phyloP scores from a whole-genome alignment of 2,888 invertebrate genomes.

The Nomada ruficornis region DNA sequence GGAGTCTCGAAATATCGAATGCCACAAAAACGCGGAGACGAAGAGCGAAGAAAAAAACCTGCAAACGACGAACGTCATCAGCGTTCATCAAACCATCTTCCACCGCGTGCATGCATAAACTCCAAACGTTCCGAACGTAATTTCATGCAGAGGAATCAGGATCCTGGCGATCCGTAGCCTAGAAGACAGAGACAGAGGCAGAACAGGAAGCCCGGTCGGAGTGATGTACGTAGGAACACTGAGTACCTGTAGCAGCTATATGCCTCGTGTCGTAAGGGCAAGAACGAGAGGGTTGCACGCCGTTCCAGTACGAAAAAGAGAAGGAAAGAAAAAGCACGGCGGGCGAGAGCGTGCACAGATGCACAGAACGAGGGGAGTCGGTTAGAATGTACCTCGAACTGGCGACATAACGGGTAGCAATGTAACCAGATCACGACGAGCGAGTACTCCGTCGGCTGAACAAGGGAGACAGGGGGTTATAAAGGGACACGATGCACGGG shows the following conservation, averaged over 20 bases:
- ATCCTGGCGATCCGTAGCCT: constrained; percentile 39
- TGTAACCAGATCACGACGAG: constrained; percentile 79
- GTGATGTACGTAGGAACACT: constrained; percentile 60
- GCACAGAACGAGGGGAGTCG: constrained; percentile 52
- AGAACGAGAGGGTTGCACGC: constrained; percentile 42
- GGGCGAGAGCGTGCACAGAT: constrained; percentile 35
- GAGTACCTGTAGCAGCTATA: constrained; percentile 52
- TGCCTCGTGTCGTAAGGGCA: constrained; percentile 38
- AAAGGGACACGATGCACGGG: constrained; percentile 41
- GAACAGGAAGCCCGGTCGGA: constrained; percentile 56
- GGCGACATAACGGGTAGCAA: constrained; percentile 79
- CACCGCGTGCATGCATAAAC: neutral
- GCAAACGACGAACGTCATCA: constrained; percentile 7
- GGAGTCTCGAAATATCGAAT: no score
- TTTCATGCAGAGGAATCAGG: constrained; percentile 75
- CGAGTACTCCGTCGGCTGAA: constrained; percentile 50
- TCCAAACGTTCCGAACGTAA: constrained; percentile 60
- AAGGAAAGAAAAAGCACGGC: constrained; percentile 16
- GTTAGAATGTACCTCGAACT: constrained; percentile 76
- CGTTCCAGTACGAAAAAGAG: constrained; percentile 17
- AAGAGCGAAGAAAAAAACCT: neutral
- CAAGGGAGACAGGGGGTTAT: constrained; percentile 46
- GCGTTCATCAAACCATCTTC: neutral
- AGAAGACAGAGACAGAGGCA: constrained; percentile 29
- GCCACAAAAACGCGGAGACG: neutral